Base-by-base conservation (phyloP, 1,140 invertebrate genomes). In the Tetramorium parvispinum region DNA sequence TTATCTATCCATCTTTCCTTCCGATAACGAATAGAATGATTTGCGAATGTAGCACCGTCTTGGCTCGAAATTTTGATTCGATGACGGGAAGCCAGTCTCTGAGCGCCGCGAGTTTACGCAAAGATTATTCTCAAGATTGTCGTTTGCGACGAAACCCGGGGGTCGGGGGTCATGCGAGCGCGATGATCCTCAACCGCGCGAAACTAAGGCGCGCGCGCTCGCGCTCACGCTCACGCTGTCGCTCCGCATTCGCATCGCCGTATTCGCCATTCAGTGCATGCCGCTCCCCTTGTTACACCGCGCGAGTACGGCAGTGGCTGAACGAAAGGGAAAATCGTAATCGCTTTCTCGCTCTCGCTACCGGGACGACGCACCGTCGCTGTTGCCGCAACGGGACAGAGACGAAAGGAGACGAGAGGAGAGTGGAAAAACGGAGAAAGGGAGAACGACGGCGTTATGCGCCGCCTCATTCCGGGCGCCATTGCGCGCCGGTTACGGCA, bases 301-400 rank as follows among this genome's bases (percentile, higher is more conserved):
- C 32, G 18, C 32, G 32, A 0, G 16, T 27, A 32, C 92, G 88
- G 83, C 66, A 87, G 85, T 93, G 93, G 21, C 21, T 37, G 92
- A 78, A 93, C 89, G 93, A 93, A 93, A 93, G 92, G 92, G 92
- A 93, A 93, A 93, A 89, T 65, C 13, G 75, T 87, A 65, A 85
- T 61, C 55, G 55, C 76, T 76, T 76, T 77, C 75, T 51, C 78
- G 77, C 37, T 76, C 73, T 70, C 73, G 59, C 16, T 68, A 55
- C 37, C 78, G 16, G 10, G 49, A 71, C 21, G 4, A 24, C 16
- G 4, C 21, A 51, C 24, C 55, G 46, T 61, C 27, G 57, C 61
- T 53, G 27, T 46, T 53, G 49, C 68, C 32, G 53, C 6, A 16
- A 40, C 40, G 13, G 21, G 32, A 59, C 2, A 21, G 43, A 78